These are phyloP conservation scores for Microchrysa polita DNA, from an alignment of 2,888 invertebrate genomes.

Conservation along the genomic window DNA sequence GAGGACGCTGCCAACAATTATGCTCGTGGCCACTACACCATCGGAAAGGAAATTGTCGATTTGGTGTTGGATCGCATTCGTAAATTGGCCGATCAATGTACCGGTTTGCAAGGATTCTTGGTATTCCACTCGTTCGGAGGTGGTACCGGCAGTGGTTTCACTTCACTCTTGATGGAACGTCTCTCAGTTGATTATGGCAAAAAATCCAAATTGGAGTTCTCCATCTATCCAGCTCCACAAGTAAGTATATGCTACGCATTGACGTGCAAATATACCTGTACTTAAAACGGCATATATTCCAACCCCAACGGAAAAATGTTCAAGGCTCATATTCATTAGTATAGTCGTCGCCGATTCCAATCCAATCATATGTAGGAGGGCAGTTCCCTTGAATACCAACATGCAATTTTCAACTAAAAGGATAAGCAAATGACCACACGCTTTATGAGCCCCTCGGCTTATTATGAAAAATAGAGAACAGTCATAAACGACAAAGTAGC, in stretches of 20 bases:
- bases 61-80: constrained; percentile 83
- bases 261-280: too few species aligned
- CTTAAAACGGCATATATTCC: too few species aligned
- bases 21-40: constrained; percentile 93
- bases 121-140: constrained; percentile 93
- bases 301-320: not conserved
- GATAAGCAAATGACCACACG: not conserved
- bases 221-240: constrained; percentile 94
- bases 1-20: constrained; percentile 96
- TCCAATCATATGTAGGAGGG: constrained; percentile 37
- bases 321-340: constrained; percentile 6
- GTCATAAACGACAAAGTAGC: not conserved
- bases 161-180: constrained; percentile 90
- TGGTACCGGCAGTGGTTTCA: constrained; percentile 93
- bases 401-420: constrained; percentile 15
- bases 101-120: constrained; percentile 86
- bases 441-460: not conserved
- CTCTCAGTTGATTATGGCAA: constrained; percentile 93
- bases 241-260: constrained; percentile 64
- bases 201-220: constrained; percentile 92
- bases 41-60: constrained; percentile 90
- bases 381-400: constrained; percentile 17
- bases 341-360: too few species aligned
- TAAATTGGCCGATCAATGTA: constrained; percentile 86
- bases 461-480: constrained; percentile 31